phyloP scores from a whole-genome alignment of 2,888 invertebrate genomes.

The Sphinx pinastri region DNA sequence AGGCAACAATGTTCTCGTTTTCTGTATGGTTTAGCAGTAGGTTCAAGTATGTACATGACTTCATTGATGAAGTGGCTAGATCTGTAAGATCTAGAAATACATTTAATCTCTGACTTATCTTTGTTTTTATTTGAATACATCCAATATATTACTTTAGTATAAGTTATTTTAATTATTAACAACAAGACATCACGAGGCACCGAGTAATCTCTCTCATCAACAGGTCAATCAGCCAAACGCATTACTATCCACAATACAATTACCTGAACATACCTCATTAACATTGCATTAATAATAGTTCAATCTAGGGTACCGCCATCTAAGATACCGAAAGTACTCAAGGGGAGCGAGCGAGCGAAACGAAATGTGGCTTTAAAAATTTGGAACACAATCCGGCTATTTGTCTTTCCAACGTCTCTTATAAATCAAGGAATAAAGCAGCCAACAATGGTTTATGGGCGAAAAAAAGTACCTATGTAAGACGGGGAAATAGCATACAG shows the following conservation, averaged over 20 bases:
- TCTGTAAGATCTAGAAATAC: no score
- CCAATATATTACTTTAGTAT: no score
- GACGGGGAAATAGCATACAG: constrained; percentile 81
- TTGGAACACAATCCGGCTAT: constrained; percentile 91
- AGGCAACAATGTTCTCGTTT: no score
- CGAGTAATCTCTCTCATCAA: background rate
- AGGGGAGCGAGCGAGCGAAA: constrained; percentile 83
- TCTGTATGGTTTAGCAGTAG: no score
- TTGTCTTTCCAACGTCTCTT: constrained; percentile 89
- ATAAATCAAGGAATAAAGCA: constrained; percentile 88
- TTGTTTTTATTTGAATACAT: no score
- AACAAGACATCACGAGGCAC: no score
- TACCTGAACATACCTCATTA: background rate
- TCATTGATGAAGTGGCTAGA: no score
- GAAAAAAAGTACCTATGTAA: constrained; percentile 83
- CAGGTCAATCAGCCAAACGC: background rate
- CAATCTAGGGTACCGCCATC: constrained; percentile 51
- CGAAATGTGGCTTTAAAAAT: constrained; percentile 91
- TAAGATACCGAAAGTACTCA: constrained; percentile 58
- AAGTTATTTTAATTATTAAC: no score
- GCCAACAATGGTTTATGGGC: constrained; percentile 86
- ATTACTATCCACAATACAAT: no score
- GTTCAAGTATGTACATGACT: no score
- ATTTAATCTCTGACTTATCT: no score
- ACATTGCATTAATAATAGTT: background rate